Percentiles rank a stretch among this genome's conserved stretches.
These are phyloP conservation scores for Rhagologus leucostigma DNA, from an alignment of 2,113 vertebrate genomes.

Conservation along the genomic window DNA sequence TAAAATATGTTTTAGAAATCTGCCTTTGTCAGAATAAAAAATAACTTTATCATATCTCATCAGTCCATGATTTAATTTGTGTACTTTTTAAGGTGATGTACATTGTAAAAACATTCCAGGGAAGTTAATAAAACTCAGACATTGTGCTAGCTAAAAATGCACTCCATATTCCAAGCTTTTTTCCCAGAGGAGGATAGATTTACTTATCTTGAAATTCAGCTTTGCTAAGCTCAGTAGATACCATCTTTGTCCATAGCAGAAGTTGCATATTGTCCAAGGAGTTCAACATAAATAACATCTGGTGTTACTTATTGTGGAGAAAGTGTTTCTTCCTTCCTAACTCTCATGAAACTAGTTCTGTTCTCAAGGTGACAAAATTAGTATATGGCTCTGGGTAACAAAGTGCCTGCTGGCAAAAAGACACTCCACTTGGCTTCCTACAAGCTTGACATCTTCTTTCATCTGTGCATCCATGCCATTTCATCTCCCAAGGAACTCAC, in stretches of 20 bases:
- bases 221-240: background rate
- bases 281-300: conserved; percentile 3
- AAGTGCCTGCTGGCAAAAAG: background rate
- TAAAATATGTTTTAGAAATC: background rate
- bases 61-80: background rate
- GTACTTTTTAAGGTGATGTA: background rate
- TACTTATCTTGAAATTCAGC: conserved; percentile 11
- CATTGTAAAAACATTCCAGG: background rate
- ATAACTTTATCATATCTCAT: background rate
- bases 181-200: background rate
- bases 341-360: background rate
- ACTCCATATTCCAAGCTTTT: background rate
- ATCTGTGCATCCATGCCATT: background rate
- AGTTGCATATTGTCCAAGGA: background rate
- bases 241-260: background rate
- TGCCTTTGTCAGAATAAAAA: background rate
- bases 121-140: background rate
- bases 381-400: background rate
- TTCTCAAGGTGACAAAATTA: background rate
- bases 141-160: background rate
- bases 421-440: background rate
- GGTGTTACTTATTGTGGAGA: background rate
- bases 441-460: background rate
- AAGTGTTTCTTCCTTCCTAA: background rate
- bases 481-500: background rate